A percentile compares a stretch with the other conserved stretches of the same genome.
These are phyloP conservation scores for Micoletzkya japonica DNA, from an alignment of 2,888 invertebrate species.

Conservation along the genomic window DNA sequence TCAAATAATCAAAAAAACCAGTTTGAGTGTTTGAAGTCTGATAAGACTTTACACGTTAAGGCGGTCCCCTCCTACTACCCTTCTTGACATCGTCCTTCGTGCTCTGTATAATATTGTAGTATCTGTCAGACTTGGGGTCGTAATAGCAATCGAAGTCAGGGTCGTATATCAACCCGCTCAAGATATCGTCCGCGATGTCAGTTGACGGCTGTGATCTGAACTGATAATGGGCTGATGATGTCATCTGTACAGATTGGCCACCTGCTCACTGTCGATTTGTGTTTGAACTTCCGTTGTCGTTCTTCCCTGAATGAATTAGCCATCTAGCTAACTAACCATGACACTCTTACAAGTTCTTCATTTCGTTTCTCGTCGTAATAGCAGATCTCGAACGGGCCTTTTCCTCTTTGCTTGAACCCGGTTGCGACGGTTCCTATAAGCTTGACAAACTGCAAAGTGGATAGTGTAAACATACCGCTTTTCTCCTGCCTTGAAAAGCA, in stretches of 20 bases:
- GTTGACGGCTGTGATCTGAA: conserved; percentile 12
- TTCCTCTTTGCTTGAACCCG: neutral
- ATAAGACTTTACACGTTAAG: too few relatives aligned
- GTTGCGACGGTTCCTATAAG: too few relatives aligned
- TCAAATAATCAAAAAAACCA: too few relatives aligned
- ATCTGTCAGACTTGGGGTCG: conserved; percentile 39
- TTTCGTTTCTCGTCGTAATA: conserved; percentile 11
- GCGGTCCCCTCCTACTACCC: too few relatives aligned
- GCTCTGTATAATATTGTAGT: conserved; percentile 30
- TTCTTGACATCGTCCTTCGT: too few relatives aligned
- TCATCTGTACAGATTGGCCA: too few relatives aligned
- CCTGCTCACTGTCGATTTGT: too few relatives aligned
- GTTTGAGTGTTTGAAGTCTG: too few relatives aligned
- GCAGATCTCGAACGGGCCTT: conserved; percentile 11
- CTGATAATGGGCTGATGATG: too few relatives aligned
- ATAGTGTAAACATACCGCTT: too few relatives aligned
- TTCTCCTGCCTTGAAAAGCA: too few relatives aligned
- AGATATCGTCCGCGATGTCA: conserved; percentile 1
- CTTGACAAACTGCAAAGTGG: too few relatives aligned
- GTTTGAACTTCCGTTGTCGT: neutral
- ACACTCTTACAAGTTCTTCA: conserved; percentile 9
- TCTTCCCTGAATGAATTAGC: neutral
- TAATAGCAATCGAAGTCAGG: conserved; percentile 47
- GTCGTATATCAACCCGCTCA: conserved; percentile 38
- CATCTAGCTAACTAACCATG: neutral